phyloP scores from a whole-genome alignment of 2,888 invertebrate genomes.

The Bellardia bayeri region DNA sequence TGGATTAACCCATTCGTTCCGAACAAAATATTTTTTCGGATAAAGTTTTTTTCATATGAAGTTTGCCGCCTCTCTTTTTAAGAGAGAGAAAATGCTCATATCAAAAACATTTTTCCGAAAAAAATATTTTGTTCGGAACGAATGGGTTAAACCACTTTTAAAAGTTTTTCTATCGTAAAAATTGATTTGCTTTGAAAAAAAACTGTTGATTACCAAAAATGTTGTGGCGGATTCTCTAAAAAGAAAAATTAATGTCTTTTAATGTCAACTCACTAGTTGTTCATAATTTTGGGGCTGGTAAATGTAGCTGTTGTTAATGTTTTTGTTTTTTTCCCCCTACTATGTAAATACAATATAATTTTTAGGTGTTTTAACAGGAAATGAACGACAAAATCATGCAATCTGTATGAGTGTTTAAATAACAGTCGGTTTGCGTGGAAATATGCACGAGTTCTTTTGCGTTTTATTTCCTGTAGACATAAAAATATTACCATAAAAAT shows the following conservation, averaged over 20 bases:
- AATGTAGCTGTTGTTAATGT: neutral
- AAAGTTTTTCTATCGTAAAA: neutral
- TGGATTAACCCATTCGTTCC: too few species aligned
- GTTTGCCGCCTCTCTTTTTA: too few species aligned
- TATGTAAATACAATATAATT: neutral
- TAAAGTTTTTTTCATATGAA: too few species aligned
- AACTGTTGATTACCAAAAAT: neutral
- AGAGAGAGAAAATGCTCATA: too few species aligned
- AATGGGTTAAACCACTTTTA: too few species aligned
- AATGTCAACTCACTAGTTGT: neutral
- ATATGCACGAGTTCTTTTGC: neutral
- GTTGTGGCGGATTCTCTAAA: neutral
- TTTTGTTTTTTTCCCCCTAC: neutral
- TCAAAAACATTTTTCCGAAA: too few species aligned
- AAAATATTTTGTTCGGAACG: too few species aligned
- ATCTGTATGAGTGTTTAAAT: conserved; percentile 1
- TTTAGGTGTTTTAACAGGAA: conserved; percentile 53
- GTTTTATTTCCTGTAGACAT: conserved; percentile 24
- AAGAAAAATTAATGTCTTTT: neutral
- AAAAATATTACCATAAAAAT: conserved; percentile 6
- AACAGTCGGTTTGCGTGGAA: neutral
- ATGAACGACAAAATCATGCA: conserved; percentile 38
- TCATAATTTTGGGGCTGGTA: neutral
- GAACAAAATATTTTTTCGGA: too few species aligned
- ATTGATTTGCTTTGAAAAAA: neutral